These are phyloP conservation scores for Channa maculata DNA, from an alignment of 2,113 vertebrate species.

Conservation along the genomic window DNA sequence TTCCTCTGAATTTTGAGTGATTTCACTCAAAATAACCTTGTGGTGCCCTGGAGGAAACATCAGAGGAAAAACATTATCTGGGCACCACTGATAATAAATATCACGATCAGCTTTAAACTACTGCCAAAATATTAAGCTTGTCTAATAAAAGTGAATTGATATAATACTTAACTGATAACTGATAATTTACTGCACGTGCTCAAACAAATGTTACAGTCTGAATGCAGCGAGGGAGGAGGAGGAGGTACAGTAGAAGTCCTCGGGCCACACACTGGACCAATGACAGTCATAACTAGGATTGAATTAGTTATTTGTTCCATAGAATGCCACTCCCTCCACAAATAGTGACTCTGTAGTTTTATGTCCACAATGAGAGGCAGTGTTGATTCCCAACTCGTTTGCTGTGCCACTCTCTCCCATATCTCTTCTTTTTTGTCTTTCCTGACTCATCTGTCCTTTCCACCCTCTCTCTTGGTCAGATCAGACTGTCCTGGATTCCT, in stretches of 20 bases:
- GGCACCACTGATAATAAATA: no score
- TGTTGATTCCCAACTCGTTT: conserved; percentile 36
- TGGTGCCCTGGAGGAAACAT: no score
- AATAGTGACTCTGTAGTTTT: conserved; percentile 55
- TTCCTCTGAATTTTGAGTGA: no score
- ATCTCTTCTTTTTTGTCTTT: conserved; percentile 31
- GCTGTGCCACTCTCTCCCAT: conserved; percentile 31
- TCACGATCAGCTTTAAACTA: no score
- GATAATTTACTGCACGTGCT: no score
- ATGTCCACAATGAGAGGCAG: conserved; percentile 45
- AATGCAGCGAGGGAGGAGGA: conserved; percentile 30
- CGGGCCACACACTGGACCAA: conserved; percentile 33
- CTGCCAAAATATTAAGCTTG: no score
- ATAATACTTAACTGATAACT: no score
- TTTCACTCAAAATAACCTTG: no score
- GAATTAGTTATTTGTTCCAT: conserved; percentile 67
- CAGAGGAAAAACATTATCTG: no score
- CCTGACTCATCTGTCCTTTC: conserved; percentile 50
- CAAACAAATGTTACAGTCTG: no score
- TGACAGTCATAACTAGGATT: conserved; percentile 24
- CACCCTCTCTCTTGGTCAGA: conserved; percentile 65
- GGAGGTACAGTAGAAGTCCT: conserved; percentile 47
- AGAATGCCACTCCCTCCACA: conserved; percentile 48
- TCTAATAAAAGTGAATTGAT: no score
- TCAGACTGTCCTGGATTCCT: conserved; percentile 90